A percentile compares a stretch with the other conserved stretches of the same genome.
Conservation (phyloP, 2,888 invertebrate genomes). For the Scrobipalpa atriplicella region DNA sequence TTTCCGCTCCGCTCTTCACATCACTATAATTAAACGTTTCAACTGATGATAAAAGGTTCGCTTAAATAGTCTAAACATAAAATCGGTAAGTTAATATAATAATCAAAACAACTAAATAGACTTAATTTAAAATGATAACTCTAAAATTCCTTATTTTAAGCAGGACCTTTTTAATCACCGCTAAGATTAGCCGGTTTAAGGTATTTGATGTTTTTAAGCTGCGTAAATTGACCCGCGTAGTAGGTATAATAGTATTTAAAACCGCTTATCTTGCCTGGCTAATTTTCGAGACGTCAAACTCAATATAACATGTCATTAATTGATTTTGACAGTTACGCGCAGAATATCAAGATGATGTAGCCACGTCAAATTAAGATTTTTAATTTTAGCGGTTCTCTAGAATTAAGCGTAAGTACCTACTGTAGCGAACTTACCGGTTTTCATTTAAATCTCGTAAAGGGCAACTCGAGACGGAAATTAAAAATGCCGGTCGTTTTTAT, state of each 20-base stretch:
- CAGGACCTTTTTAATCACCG: too few species aligned
- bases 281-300: too few species aligned
- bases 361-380: not conserved
- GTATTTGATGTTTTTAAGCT: too few species aligned
- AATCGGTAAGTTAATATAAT: not conserved
- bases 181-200: too few species aligned
- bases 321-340: too few species aligned
- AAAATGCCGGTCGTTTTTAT: constrained; percentile 63
- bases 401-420: not conserved
- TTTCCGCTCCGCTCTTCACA: constrained; percentile 57
- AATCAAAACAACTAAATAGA: too few species aligned
- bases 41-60: not conserved
- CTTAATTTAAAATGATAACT: too few species aligned
- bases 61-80: not conserved
- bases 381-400: not conserved
- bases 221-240: too few species aligned
- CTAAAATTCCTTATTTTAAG: too few species aligned
- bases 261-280: too few species aligned
- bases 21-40: constrained; percentile 62
- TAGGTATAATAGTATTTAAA: too few species aligned
- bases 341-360: not conserved
- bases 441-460: constrained; percentile 64
- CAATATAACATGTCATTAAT: too few species aligned
- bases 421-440: constrained; percentile 63
- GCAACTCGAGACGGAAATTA: constrained; percentile 64